A percentile compares a stretch with the other conserved stretches of the same genome.
Evolutionary conservation across 2,113 vertebrate species (phyloP).

Genomic region (Tachycineta bicolor): DNA sequence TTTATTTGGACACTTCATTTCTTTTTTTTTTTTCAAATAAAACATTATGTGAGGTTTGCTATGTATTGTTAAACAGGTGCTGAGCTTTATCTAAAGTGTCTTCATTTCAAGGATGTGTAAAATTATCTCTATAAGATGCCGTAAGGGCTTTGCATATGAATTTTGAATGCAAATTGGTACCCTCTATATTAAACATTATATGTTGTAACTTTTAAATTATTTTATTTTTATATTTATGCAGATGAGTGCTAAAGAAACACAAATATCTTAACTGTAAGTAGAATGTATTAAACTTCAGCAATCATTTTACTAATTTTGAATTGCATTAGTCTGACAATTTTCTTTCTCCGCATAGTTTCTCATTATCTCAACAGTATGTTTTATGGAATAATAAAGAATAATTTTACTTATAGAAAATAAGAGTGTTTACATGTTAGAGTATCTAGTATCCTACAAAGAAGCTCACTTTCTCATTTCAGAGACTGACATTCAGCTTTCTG

Average conservation of each 20-base stretch:
- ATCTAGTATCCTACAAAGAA: background rate
- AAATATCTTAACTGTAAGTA: background rate
- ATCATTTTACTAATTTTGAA: background rate
- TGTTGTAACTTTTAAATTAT: background rate
- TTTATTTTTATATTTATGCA: background rate
- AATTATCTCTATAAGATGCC: background rate
- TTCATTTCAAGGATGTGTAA: background rate
- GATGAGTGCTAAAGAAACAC: background rate
- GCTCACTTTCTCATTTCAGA: background rate
- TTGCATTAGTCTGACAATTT: background rate
- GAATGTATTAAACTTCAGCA: background rate
- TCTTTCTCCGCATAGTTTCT: background rate
- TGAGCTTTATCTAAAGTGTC: background rate
- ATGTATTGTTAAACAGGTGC: background rate
- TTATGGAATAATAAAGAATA: background rate
- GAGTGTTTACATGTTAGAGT: background rate
- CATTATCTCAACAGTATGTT: background rate
- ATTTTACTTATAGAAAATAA: background rate
- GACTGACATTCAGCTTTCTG: background rate
- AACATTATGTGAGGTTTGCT: background rate
- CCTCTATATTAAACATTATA: background rate
- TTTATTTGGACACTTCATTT: background rate
- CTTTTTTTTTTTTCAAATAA: background rate
- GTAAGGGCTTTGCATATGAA: background rate
- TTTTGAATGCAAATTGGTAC: background rate